Conservation (phyloP, 2,797 vertebrate species). For the Synaphobranchus kaupii region DNA sequence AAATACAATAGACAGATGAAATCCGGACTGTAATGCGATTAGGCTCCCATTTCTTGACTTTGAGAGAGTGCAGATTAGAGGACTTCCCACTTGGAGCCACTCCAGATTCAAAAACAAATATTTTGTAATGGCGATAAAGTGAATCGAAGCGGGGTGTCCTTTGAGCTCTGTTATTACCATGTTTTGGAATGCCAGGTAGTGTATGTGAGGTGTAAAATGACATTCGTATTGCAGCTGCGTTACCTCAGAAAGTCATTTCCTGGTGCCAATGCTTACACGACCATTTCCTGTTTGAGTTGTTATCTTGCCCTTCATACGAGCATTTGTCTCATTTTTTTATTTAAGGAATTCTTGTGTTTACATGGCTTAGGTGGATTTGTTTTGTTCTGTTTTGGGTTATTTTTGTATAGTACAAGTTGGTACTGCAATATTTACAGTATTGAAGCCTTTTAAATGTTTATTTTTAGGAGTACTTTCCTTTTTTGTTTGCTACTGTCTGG, state of each 20-base stretch:
- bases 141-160: neutral
- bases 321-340: neutral
- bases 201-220: neutral
- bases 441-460: neutral
- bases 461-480: neutral
- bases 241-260: neutral
- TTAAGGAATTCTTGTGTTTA: neutral
- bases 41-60: constrained; percentile 24
- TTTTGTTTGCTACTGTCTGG: neutral
- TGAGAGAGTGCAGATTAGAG: constrained; percentile 20
- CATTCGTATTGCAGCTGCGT: neutral
- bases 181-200: constrained; percentile 2
- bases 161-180: neutral
- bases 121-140: neutral
- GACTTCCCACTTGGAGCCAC: constrained; percentile 9
- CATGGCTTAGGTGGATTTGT: neutral
- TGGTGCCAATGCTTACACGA: neutral
- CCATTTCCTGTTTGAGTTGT: neutral
- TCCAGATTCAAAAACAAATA: constrained; percentile 18
- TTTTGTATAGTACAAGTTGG: neutral
- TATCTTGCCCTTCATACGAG: neutral
- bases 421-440: neutral
- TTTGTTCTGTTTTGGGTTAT: neutral
- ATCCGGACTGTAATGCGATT: constrained; percentile 12
- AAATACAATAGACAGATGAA: constrained; percentile 24